Evolutionary conservation across 2,113 vertebrate species (phyloP).

Genomic region (Ariopsis seemanni): DNA sequence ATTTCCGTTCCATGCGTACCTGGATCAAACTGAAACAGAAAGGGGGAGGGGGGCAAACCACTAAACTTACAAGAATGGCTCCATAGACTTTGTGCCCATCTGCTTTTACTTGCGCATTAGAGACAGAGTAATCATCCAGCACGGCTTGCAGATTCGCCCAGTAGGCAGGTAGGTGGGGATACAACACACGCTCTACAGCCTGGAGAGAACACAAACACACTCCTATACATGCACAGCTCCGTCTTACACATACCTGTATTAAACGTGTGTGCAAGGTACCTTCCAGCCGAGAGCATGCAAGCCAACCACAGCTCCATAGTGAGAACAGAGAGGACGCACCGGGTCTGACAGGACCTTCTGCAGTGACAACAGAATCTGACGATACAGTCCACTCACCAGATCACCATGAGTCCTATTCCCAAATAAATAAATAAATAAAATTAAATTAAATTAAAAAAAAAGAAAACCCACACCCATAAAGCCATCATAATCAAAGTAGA

Average conservation of each 20-base stretch:
- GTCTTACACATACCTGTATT: background rate
- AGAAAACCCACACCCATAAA: background rate
- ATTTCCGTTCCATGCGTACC: background rate
- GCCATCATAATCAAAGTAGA: no score
- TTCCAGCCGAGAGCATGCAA: conserved; percentile 91
- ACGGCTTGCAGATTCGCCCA: conserved; percentile 91
- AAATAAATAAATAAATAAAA: background rate
- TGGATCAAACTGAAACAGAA: background rate
- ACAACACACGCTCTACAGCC: conserved; percentile 88
- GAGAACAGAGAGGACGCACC: conserved; percentile 89
- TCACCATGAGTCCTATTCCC: conserved; percentile 84
- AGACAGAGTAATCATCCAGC: conserved; percentile 88
- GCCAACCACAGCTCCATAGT: conserved; percentile 90
- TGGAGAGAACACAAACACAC: conserved; percentile 54
- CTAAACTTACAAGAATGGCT: conserved; percentile 82
- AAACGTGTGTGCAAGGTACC: conserved; percentile 61
- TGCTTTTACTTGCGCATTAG: conserved; percentile 91
- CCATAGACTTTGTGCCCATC: conserved; percentile 93
- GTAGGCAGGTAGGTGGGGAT: conserved; percentile 88
- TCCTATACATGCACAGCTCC: background rate
- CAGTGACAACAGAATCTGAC: conserved; percentile 87
- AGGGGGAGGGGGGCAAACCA: background rate
- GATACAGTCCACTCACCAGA: conserved; percentile 84
- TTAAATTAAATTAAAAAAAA: background rate
- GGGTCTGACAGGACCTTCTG: conserved; percentile 92